Evolutionary conservation across 2,113 vertebrate genomes (phyloP), one percentile per base, ranked within the genome.

Genomic region (Grus americana): DNA sequence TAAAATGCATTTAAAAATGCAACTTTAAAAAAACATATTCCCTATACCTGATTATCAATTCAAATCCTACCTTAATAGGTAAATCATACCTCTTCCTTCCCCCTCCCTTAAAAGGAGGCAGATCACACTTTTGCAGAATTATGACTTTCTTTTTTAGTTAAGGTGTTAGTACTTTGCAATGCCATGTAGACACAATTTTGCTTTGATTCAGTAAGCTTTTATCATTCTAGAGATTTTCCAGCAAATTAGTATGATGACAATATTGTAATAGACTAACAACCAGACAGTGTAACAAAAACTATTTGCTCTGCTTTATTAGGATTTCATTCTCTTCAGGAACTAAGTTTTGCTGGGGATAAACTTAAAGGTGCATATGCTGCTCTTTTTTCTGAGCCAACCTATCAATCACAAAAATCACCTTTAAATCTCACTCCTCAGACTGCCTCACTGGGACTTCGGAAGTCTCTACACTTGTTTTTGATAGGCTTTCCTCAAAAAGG

Each of bases 11-110:
- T 54, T 50, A 26, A 90, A 79, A 74, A 71, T 22, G 11, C 10
- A 92, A 29, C 5, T 46, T 70, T 7, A 78, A 76, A 84, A 36
- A 1, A 65, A 1, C 0, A 0, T 11, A 46, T n/a, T 90, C 63
- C 10, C 10, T 47, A 73, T 63, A 55, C 32, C 42, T 30, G 20
- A 63, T 32, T 71, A 78, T 30, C 2, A 0, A 67, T 42, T 58
- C 4, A 73, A 78, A 83, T 58, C 9, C 12, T 6, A 29, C 2
- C 1, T 29, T 65, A 58, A 76, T 17, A 86, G 34, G 54, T 75
- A 72, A 83, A 84, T 66, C 11, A 8, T 27, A 58, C 4, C 24
- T n/a, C 47, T 59, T n/a, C 34, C 13, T 74, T 46, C 2, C 4
- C 20, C 8, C 12, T 66, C 10, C 14, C 10, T 34, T 58, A 55